Evolutionary conservation across 1,140 invertebrate species (phyloP), one percentile per base, ranked within the genome.

Genomic region (Drosophila ananassae): DNA sequence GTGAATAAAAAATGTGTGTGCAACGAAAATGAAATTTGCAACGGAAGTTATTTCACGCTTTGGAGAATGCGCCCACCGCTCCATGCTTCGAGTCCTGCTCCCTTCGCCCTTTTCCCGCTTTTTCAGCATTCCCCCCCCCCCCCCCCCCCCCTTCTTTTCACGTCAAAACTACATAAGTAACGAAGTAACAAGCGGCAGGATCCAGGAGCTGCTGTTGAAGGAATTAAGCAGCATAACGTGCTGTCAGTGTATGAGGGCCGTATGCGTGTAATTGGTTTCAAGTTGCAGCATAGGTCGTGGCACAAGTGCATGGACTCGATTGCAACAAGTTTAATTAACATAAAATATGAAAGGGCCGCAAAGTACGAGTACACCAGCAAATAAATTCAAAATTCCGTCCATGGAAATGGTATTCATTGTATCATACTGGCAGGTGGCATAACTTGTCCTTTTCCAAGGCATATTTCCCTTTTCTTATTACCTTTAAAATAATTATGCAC

Each of bases 31-130:
- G 77, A 89, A 89, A 89, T 89, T 89, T 75, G 79, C 83, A 77
- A 79, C 83, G 83, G 83, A 89, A 89, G 83, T 89, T 89, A 89
- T 89, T 89, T 89, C 83, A 89, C 83, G 83, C 79, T 89, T 74
- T 89, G 73, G 59, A 59, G 66, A 73, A 47, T 53, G 34, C 50
- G 37, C 55, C 25, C 25, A 28, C 25, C 32, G 58, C 46, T 25
- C 62, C 21, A 10, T 48, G n/a, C 62, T 58, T 9, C 62, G 57
- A 28, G 25, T 28, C 25, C 25, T 28, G 25, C 25, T 28, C 34
- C 41, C 7, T 2, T 21, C 13, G 13, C 41, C 0, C 17, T 44
- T 21, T 44, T 21, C 41, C 41, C 44, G 17, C 9, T 67, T 64
- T 53, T 64, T 47, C 32, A 25, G 13, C n/a, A 39, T 34, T 24